Base-by-base conservation (phyloP, 2,888 invertebrate species). In the Eubasilissa splendida region DNA sequence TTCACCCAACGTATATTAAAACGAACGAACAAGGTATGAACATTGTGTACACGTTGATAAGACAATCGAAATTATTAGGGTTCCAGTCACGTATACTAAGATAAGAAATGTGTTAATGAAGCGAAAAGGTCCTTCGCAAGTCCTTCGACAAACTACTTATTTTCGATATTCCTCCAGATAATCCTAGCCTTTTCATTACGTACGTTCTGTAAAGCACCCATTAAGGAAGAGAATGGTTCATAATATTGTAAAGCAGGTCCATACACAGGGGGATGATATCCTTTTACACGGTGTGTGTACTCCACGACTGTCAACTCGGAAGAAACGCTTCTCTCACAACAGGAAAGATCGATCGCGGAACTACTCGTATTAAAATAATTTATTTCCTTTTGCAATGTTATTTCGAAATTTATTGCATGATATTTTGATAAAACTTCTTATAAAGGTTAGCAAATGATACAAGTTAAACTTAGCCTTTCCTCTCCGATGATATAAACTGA, bases 81-180 rank as follows among this genome's bases (percentile, higher is more conserved):
- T 74, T 8, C 58, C 42, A 8, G 59, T 56, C 74, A 74, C 74
- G 74, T 74, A 74, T 42, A 74, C 58, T 74, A 76, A 76, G 76
- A 76, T 76, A 76, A 76, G 76, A 76, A 76, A 76, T 76, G 76
- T 76, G 76, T 76, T 76, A 76, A 76, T 76, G 76, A 76, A 63
- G 76, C 76, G 42, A 63, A 76, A 76, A 60, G 76, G 76, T 76
- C 76, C 59, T 74, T 22, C 56, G 59, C 42, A 58, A 74, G 74
- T 74, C 74, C 74, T 74, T 14, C 74, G 74, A 74, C 74, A 59
- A 74, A 74, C 56, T 59, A 58, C 58, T 74, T 74, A 59, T 74
- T 74, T 74, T 74, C 74, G 74, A 74, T 74, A 74, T 74, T 42
- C 59, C 42, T 42, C 14, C 59, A 58, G 58, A 73, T 73, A 59